phyloP scores from a whole-genome alignment of 2,888 invertebrate genomes.

The Aphidius colemani region DNA sequence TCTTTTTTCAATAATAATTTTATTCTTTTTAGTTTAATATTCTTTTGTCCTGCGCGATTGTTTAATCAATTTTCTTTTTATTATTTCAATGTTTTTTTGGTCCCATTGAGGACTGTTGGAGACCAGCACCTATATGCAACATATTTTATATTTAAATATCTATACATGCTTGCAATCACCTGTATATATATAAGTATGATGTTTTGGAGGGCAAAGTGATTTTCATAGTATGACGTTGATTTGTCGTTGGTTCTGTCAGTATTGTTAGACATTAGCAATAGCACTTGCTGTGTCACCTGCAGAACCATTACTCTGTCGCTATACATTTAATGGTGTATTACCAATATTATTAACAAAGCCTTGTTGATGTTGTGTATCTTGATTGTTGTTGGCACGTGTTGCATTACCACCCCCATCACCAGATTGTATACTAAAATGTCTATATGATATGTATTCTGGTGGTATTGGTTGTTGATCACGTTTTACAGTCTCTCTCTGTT shows the following conservation, averaged over 20 bases:
- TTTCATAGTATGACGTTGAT: neutral
- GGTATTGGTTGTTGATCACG: constrained; percentile 68
- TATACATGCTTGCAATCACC: neutral
- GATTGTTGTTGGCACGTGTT: constrained; percentile 32
- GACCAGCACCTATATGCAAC: neutral
- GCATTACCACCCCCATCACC: constrained; percentile 59
- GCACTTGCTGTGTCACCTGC: constrained; percentile 19
- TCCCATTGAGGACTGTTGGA: neutral
- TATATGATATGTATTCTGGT: constrained; percentile 81
- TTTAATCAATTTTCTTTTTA: no score
- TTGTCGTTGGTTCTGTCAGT: neutral
- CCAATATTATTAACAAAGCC: no score
- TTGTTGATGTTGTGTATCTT: constrained; percentile 47
- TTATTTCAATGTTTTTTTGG: neutral
- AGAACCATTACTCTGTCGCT: constrained; percentile 25
- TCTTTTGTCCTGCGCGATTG: no score
- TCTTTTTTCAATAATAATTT: no score
- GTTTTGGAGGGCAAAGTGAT: constrained; percentile 26
- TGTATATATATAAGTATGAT: neutral
- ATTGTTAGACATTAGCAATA: constrained; percentile 10
- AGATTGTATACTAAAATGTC: constrained; percentile 73
- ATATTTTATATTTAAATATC: neutral
- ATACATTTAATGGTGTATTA: constrained; percentile 12
- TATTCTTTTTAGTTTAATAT: no score
- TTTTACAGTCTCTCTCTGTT: constrained; percentile 77